Conservation (phyloP, 2,888 invertebrate species). For the Tenthredo distinguenda region DNA sequence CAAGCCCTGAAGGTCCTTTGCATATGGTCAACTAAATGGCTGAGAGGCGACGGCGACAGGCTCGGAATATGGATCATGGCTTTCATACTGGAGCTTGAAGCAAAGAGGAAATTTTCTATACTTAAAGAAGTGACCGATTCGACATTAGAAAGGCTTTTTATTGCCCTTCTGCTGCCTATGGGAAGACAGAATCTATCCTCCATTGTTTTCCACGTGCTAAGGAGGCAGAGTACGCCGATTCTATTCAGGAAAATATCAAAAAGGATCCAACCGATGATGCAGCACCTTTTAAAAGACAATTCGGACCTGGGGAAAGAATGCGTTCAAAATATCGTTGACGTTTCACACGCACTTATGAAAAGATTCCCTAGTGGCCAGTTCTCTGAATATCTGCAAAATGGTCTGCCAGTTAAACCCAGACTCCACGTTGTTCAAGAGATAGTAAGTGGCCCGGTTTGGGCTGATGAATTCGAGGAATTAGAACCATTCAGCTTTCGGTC, state of each 20-base stretch:
- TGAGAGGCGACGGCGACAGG: constrained; percentile 82
- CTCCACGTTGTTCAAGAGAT: constrained; percentile 69
- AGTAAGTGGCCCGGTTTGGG: constrained; percentile 76
- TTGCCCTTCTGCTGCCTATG: constrained; percentile 80
- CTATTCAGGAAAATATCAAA: constrained; percentile 82
- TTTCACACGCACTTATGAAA: constrained; percentile 80
- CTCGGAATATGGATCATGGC: constrained; percentile 85
- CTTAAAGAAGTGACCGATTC: constrained; percentile 83
- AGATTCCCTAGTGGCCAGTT: constrained; percentile 78
- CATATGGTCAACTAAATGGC: constrained; percentile 84
- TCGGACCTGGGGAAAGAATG: constrained; percentile 77
- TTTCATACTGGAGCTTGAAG: constrained; percentile 83
- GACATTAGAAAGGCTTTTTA: constrained; percentile 82
- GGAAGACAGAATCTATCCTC: constrained; percentile 81
- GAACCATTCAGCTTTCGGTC: constrained; percentile 57
- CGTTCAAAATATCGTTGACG: constrained; percentile 83
- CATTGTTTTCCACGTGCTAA: constrained; percentile 84
- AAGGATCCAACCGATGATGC: constrained; percentile 80
- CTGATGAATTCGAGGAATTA: constrained; percentile 67
- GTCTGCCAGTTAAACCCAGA: constrained; percentile 71
- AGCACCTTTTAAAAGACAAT: constrained; percentile 81
- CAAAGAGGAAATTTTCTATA: constrained; percentile 79
- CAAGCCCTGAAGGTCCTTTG: constrained; percentile 84
- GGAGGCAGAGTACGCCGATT: constrained; percentile 82
- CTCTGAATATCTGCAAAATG: constrained; percentile 73